phyloP scores from a whole-genome alignment of 2,113 vertebrate genomes.

The Serinus canaria region DNA sequence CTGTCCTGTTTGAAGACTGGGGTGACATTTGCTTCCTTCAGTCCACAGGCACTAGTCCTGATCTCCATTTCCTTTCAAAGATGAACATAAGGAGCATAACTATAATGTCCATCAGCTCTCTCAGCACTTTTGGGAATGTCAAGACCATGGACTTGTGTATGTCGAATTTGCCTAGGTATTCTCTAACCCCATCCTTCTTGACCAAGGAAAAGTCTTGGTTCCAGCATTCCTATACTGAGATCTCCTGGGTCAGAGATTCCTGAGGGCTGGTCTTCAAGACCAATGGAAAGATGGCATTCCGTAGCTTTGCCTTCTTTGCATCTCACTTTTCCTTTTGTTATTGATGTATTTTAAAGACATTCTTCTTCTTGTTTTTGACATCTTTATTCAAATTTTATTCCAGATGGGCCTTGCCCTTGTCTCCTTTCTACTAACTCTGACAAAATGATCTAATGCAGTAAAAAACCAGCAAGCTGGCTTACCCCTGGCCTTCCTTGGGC shows the following conservation, averaged over 20 bases:
- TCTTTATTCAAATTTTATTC: neutral
- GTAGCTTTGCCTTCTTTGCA: neutral
- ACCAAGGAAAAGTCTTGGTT: neutral
- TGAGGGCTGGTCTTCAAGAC: neutral
- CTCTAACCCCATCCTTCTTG: neutral
- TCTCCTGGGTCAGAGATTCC: neutral
- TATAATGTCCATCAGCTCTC: neutral
- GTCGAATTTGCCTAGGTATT: neutral
- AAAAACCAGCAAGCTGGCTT: neutral
- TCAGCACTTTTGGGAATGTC: fast-evolving
- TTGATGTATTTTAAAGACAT: neutral
- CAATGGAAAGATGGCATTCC: fast-evolving
- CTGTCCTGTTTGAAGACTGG: neutral
- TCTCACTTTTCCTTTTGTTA: neutral
- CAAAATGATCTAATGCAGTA: neutral
- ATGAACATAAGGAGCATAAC: neutral
- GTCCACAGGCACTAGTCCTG: neutral
- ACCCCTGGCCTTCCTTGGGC: neutral
- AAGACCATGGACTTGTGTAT: no score
- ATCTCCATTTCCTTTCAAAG: neutral
- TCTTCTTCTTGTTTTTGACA: neutral
- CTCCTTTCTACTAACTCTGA: neutral
- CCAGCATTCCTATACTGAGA: neutral
- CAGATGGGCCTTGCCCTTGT: neutral
- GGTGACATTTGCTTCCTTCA: neutral